Base-by-base conservation (phyloP, 2,888 invertebrate species). In the Tachina fera region DNA sequence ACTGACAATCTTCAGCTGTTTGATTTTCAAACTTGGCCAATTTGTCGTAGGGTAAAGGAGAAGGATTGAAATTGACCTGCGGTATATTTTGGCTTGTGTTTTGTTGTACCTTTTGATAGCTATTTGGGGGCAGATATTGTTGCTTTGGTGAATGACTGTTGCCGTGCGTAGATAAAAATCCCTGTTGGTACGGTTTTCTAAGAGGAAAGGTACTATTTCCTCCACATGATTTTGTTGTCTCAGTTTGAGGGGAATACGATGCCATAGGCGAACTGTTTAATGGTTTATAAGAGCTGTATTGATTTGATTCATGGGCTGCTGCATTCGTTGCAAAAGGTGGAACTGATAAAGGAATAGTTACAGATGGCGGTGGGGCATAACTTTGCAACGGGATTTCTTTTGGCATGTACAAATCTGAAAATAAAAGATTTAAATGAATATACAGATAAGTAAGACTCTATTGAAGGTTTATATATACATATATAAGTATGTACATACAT, bases 361-460 rank as follows among this genome's bases (percentile, higher is more conserved):
- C 83, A 9, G 81, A 84, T 70, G 91, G 89, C 49, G 92, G 92
- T 71, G 92, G 92, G 11, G 90, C 91, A 87, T 92, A 92, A 47
- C 93, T 91, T 53, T 91, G 89, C 81, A 92, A 81, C 3, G 92
- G 92, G 47, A 93, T 93, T 83, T 92, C 92, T 70, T 92, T 91
- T 6, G 92, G 93, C 70, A 91, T 89, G 88, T 91, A 93, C n/a
- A 93, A 87, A 14, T 91, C 93, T 93, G 85, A 49, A 86, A 86
- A 72, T 22, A 65, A 8, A 61, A 14, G 14, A 31, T 31, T 58
- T 22, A 41, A 61, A n/a, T 31, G 5, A 31, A 31, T 31, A 6
- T 31, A 31, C 31, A 31, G 31, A 31, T 31, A 31, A 31, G 6
- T 5, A 6, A 31, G 31, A 31, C 31, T 31, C 6, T 31, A 5